phyloP scores from a whole-genome alignment of 2,888 invertebrate genomes.

The Tipula vernalis region DNA sequence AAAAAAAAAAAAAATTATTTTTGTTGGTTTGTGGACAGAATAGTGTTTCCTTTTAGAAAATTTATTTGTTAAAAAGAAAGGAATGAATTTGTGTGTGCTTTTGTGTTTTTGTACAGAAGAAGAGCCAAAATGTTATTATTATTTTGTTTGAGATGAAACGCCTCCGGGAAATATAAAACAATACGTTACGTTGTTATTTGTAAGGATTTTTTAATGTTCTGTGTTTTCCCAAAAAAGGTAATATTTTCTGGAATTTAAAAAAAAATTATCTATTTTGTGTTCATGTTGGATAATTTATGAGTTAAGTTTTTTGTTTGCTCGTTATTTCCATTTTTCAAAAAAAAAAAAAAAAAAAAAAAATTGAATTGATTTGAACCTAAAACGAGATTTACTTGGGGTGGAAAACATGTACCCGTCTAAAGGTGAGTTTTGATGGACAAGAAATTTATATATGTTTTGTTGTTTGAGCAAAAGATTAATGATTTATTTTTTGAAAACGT shows the following conservation, averaged over 20 bases:
- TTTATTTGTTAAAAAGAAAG: neutral
- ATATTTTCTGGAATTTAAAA: neutral
- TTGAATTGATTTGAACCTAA: neutral
- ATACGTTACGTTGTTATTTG: neutral
- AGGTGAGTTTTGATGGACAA: neutral
- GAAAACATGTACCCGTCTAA: neutral
- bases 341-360: neutral
- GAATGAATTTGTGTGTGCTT: neutral
- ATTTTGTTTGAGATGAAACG: neutral
- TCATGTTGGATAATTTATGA: neutral
- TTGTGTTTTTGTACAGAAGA: neutral
- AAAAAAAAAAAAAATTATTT: neutral
- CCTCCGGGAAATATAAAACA: neutral
- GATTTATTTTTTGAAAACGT: neutral
- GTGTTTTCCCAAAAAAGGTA: neutral
- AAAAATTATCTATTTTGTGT: neutral
- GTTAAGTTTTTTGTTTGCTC: neutral
- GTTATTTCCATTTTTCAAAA: neutral
- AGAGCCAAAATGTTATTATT: neutral
- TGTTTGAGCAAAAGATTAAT: neutral
- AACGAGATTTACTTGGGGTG: neutral
- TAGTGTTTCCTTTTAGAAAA: neutral
- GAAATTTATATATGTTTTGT: neutral
- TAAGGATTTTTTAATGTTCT: neutral
- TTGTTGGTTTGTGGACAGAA: neutral